Percentiles rank a stretch among this genome's conserved stretches.
phyloP scores from a whole-genome alignment of 2,797 vertebrate species.

The Galagoides demidoff region DNA sequence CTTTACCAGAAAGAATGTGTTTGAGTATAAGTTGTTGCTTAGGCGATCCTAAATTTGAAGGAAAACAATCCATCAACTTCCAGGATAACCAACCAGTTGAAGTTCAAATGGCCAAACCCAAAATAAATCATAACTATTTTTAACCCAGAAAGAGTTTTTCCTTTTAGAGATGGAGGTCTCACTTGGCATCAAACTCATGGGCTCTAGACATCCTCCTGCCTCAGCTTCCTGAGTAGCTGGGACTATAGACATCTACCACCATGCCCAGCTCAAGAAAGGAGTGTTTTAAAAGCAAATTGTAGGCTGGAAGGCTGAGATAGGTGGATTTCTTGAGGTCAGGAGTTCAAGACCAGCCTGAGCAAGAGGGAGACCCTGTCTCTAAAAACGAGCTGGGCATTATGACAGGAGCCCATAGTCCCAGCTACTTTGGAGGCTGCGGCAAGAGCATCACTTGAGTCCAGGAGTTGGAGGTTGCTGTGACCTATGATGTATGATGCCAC shows the following conservation, averaged over 20 bases:
- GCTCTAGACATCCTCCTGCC: not conserved
- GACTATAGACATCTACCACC: not conserved
- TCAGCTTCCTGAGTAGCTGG: not conserved
- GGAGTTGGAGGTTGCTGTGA: too few species aligned
- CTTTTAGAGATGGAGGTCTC: not conserved
- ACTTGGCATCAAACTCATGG: not conserved
- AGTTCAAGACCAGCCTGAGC: too few species aligned
- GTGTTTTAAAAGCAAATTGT: constrained; percentile 9
- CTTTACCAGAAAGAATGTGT: not conserved
- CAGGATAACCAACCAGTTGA: constrained; percentile 34
- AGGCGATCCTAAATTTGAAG: constrained; percentile 47
- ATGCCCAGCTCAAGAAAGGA: not conserved
- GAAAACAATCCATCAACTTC: constrained; percentile 26
- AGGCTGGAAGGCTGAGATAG: too few species aligned
- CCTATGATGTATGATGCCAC: too few species aligned
- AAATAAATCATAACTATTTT: not conserved
- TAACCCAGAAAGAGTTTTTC: constrained; percentile 7
- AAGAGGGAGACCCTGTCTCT: too few species aligned
- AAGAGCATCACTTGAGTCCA: too few species aligned
- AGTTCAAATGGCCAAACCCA: not conserved
- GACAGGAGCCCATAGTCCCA: too few species aligned
- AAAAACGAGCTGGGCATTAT: too few species aligned
- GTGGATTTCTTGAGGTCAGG: too few species aligned
- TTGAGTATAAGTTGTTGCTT: constrained; percentile 36
- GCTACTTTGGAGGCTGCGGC: too few species aligned